Conservation (phyloP, 1,140 invertebrate genomes). For the Neodiprion fabricii region DNA sequence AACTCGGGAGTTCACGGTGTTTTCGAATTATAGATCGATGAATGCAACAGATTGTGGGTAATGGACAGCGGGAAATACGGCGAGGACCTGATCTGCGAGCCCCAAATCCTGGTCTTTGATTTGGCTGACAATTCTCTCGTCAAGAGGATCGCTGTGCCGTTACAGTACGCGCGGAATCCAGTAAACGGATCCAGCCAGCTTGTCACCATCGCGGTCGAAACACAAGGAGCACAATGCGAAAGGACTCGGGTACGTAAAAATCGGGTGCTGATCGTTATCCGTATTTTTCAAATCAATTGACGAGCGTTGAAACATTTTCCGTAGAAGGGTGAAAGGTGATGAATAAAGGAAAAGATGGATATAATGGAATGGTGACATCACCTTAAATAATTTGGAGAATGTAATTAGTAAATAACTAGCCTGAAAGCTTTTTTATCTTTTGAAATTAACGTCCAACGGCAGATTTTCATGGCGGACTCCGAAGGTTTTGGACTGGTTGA, state of each 20-base stretch:
- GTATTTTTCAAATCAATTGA: constrained; percentile 17
- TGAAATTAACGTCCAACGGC: constrained; percentile 24
- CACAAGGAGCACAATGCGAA: constrained; percentile 26
- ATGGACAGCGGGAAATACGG: constrained; percentile 60
- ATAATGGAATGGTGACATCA: not conserved
- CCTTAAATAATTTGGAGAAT: constrained; percentile 7
- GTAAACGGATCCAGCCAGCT: constrained; percentile 24
- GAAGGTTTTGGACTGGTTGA: constrained; percentile 46
- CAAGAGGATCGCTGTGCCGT: constrained; percentile 49
- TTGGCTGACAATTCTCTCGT: constrained; percentile 55
- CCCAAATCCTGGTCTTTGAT: constrained; percentile 60
- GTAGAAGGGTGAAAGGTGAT: no score
- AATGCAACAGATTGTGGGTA: constrained; percentile 62
- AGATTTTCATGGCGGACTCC: constrained; percentile 56
- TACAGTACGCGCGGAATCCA: constrained; percentile 24
- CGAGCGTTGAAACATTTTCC: no score
- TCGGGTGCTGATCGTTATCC: no score
- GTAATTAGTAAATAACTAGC: no score
- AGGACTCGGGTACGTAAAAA: constrained; percentile 28
- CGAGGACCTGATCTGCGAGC: constrained; percentile 49
- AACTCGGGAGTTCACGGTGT: not conserved
- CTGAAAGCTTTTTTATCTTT: no score
- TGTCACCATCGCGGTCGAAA: constrained; percentile 36
- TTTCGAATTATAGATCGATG: constrained; percentile 57
- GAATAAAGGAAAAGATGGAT: no score